Conservation (phyloP, 1,140 invertebrate genomes). For the Caenorhabditis remanei region DNA sequence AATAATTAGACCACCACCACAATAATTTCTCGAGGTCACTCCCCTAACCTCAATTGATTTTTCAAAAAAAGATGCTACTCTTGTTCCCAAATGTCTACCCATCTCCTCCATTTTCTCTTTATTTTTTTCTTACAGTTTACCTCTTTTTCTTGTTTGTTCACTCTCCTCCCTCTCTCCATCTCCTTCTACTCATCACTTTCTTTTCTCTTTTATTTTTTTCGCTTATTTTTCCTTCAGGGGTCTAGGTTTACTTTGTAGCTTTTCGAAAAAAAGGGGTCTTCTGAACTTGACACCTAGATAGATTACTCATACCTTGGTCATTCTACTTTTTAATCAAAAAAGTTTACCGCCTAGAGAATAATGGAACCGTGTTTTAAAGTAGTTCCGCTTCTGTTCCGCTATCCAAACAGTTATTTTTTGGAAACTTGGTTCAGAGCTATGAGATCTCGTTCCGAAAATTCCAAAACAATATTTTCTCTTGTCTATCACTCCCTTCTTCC, state of each 20-base stretch:
- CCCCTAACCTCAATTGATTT: constrained; percentile 13
- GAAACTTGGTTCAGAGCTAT: not conserved
- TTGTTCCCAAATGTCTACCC: not conserved
- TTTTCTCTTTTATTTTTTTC: not conserved
- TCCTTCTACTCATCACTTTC: not conserved
- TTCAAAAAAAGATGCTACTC: constrained; percentile 35
- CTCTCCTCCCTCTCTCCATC: not conserved
- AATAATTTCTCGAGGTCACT: not conserved
- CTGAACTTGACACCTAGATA: too few relatives aligned
- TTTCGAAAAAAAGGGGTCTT: too few relatives aligned
- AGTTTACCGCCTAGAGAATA: not conserved
- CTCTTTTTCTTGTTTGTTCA: not conserved
- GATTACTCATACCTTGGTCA: too few relatives aligned
- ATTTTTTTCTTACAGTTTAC: constrained; percentile 32
- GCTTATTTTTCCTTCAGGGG: not conserved
- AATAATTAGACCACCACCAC: too few relatives aligned
- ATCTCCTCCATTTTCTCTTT: not conserved
- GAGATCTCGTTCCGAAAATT: too few relatives aligned
- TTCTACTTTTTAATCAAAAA: constrained; percentile 42
- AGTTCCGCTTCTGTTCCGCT: constrained; percentile 32
- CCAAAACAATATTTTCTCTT: too few relatives aligned
- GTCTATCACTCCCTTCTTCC: not conserved
- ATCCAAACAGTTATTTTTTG: too few relatives aligned
- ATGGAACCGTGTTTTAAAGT: too few relatives aligned
- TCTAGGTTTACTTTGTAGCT: too few relatives aligned